A percentile compares a stretch with the other conserved stretches of the same genome.
These are phyloP conservation scores for Hylaeus volcanicus DNA, from an alignment of 1,140 invertebrate species.

Conservation along the genomic window DNA sequence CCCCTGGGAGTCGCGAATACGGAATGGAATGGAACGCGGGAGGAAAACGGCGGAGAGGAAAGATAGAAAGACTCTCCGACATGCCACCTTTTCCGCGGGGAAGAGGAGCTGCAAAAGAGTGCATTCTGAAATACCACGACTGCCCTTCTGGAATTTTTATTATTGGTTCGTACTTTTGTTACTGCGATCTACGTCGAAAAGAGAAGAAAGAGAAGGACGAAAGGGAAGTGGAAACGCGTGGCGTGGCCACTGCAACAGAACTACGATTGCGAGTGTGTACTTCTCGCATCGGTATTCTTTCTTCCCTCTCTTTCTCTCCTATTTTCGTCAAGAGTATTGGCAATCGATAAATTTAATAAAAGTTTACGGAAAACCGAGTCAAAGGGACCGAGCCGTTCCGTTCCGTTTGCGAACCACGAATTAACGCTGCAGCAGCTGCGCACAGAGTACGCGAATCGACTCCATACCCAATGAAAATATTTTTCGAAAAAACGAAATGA, in stretches of 20 bases:
- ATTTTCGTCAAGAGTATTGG: slow-evolving; percentile 19
- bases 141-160: slow-evolving; percentile 54
- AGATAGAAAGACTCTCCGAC: slow-evolving; percentile 35
- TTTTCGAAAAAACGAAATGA: slow-evolving; percentile 15
- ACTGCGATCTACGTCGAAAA: slow-evolving; percentile 17
- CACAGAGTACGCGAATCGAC: background rate
- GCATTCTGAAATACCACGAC: slow-evolving; percentile 31
- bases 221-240: slow-evolving; percentile 9
- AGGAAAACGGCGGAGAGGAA: background rate
- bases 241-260: background rate
- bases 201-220: background rate
- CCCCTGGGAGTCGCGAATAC: background rate
- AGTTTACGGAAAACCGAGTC: slow-evolving; percentile 49
- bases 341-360: slow-evolving; percentile 59
- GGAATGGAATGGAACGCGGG: background rate
- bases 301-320: too few relatives aligned
- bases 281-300: background rate
- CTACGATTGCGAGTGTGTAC: slow-evolving; percentile 12
- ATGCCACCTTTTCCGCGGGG: slow-evolving; percentile 10
- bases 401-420: background rate
- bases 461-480: background rate
- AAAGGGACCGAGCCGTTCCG: background rate
- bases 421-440: background rate
- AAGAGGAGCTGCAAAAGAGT: slow-evolving; percentile 6
- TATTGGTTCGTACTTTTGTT: slow-evolving; percentile 56